These are phyloP conservation scores for Melospiza georgiana DNA, from an alignment of 2,113 vertebrate species.

Conservation along the genomic window DNA sequence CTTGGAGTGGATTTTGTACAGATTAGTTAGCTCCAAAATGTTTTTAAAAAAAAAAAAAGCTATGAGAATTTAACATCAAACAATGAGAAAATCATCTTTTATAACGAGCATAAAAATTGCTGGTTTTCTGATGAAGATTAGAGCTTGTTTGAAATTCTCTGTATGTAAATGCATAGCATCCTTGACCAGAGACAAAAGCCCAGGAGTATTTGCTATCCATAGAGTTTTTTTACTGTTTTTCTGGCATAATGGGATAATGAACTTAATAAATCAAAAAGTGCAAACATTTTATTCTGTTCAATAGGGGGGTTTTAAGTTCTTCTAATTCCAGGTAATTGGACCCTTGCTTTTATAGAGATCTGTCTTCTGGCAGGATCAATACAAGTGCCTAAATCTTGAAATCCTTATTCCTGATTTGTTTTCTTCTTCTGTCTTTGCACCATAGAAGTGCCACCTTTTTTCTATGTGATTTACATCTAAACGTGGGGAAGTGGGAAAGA, in stretches of 20 bases:
- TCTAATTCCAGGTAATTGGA: neutral
- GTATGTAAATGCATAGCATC: neutral
- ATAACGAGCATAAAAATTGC: neutral
- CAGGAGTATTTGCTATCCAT: neutral
- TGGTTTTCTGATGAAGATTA: neutral
- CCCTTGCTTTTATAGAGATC: neutral
- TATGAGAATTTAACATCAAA: neutral
- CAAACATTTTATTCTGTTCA: neutral
- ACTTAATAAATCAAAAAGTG: neutral
- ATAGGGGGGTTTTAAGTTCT: neutral
- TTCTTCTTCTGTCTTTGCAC: neutral
- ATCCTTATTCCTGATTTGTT: neutral
- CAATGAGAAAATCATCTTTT: neutral
- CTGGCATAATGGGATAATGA: neutral
- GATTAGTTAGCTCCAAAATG: neutral
- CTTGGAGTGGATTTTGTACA: neutral
- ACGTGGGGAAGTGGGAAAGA: neutral
- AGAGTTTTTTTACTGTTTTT: neutral
- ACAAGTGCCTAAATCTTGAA: neutral
- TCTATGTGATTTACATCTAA: neutral
- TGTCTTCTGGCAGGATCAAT: neutral
- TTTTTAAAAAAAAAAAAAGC: neutral
- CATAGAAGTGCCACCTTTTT: neutral
- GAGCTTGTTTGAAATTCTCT: neutral
- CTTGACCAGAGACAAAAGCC: neutral